A percentile compares a stretch with the other conserved stretches of the same genome.
These are phyloP conservation scores for Amblyjoppa proteus DNA, from an alignment of 2,888 invertebrate species.

Conservation along the genomic window DNA sequence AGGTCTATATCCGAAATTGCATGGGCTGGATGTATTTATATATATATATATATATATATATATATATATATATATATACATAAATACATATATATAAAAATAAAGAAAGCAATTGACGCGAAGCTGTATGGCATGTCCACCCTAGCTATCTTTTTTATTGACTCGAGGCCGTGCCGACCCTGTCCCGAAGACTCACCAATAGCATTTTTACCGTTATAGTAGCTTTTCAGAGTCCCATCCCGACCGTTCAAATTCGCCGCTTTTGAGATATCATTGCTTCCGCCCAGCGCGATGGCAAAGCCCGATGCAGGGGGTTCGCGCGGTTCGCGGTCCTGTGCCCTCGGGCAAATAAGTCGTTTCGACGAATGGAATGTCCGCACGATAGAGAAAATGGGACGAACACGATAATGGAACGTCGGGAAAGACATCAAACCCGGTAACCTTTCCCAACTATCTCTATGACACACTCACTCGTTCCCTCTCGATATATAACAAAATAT, in stretches of 20 bases:
- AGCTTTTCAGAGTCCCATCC: constrained; percentile 17
- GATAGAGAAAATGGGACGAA: constrained; percentile 80
- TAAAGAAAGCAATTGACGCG: not conserved
- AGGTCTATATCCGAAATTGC: not conserved
- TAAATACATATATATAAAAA: not conserved
- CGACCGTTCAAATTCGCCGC: constrained; percentile 47
- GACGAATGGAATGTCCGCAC: constrained; percentile 77
- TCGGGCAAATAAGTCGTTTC: constrained; percentile 76
- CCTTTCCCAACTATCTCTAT: constrained; percentile 39
- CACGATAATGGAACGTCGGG: constrained; percentile 71
- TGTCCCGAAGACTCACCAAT: not conserved
- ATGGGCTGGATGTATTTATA: not conserved
- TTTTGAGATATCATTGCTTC: constrained; percentile 57
- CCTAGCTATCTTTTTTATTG: constrained; percentile 18
- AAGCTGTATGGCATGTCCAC: not conserved
- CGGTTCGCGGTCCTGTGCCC: constrained; percentile 50
- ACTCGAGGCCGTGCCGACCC: not conserved
- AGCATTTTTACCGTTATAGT: constrained; percentile 8
- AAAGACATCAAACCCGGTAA: constrained; percentile 73
- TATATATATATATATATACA: not conserved
- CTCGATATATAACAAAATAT: constrained; percentile 35
- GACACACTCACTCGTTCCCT: not conserved
- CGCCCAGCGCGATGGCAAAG: constrained; percentile 11
- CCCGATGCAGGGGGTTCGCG: constrained; percentile 11
- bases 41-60: no score